Conservation (phyloP, 2,888 invertebrate species). For the Melikaiella ostensackeni region DNA sequence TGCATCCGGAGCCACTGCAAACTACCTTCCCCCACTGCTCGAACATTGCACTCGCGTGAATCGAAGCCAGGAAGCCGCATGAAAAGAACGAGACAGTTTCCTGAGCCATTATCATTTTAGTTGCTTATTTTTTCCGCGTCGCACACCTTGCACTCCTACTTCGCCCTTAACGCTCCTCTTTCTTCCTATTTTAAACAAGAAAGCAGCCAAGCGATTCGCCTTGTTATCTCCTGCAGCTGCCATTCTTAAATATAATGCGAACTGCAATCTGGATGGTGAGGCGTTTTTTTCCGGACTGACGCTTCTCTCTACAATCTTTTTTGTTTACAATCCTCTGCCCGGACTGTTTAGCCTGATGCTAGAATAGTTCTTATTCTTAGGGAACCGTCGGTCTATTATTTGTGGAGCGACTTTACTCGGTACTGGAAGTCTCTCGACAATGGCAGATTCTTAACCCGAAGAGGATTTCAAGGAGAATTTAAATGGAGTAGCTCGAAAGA, state of each 20-base stretch:
- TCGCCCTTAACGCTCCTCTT: background rate
- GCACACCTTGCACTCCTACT: background rate
- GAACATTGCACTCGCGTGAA: background rate
- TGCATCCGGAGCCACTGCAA: conserved; percentile 9
- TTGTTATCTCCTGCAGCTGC: conserved; percentile 28
- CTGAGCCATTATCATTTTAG: conserved; percentile 33
- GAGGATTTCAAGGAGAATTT: conserved; percentile 22
- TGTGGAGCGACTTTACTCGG: conserved; percentile 22
- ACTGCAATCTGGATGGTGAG: background rate
- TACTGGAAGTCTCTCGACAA: conserved; percentile 7
- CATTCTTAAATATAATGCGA: conserved; percentile 30
- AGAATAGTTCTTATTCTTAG: background rate
- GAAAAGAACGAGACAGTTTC: conserved; percentile 31
- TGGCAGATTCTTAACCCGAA: conserved; percentile 11
- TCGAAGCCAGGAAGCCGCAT: conserved; percentile 8
- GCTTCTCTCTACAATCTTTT: conserved; percentile 20
- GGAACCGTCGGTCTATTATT: conserved; percentile 13
- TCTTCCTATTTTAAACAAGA: background rate
- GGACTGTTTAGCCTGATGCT: background rate
- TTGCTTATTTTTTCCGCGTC: conserved; percentile 30
- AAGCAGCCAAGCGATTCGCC: conserved; percentile 17
- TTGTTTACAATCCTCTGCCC: conserved; percentile 1
- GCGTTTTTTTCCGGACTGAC: conserved; percentile 1
- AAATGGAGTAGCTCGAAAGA: background rate
- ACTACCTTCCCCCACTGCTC: background rate